phyloP scores from a whole-genome alignment of 1,140 invertebrate genomes.

The Paraescarpia echinospica region DNA sequence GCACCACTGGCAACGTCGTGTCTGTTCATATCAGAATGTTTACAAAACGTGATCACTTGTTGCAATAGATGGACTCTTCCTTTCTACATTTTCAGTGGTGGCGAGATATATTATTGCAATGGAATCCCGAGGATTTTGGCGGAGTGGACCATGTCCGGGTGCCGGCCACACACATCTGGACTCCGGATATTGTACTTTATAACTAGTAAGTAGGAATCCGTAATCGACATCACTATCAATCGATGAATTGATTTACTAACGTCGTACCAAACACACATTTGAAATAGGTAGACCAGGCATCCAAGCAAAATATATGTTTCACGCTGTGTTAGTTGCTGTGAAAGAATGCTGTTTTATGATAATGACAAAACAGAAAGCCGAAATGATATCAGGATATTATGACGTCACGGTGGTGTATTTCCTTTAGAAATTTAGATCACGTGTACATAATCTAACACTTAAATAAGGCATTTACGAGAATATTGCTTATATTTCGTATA shows the following conservation, averaged over 20 bases:
- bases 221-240: background rate
- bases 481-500: no score
- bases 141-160: conserved; percentile 56
- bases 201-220: conserved; percentile 42
- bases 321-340: no score
- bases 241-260: background rate
- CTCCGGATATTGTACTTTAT: conserved; percentile 59
- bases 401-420: no score
- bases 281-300: no score
- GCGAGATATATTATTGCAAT: conserved; percentile 57
- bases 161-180: conserved; percentile 57
- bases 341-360: no score
- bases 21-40: background rate
- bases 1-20: background rate
- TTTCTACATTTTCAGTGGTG: conserved; percentile 50
- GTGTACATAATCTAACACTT: no score
- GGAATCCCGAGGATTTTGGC: conserved; percentile 57
- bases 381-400: no score
- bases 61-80: background rate
- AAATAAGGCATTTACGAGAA: no score
- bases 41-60: background rate
- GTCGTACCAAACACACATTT: no score
- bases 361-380: no score
- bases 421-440: no score
- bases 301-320: no score